These are phyloP conservation scores for Otocyon megalotis DNA, from an alignment of 2,113 vertebrate genomes.

Conservation along the genomic window DNA sequence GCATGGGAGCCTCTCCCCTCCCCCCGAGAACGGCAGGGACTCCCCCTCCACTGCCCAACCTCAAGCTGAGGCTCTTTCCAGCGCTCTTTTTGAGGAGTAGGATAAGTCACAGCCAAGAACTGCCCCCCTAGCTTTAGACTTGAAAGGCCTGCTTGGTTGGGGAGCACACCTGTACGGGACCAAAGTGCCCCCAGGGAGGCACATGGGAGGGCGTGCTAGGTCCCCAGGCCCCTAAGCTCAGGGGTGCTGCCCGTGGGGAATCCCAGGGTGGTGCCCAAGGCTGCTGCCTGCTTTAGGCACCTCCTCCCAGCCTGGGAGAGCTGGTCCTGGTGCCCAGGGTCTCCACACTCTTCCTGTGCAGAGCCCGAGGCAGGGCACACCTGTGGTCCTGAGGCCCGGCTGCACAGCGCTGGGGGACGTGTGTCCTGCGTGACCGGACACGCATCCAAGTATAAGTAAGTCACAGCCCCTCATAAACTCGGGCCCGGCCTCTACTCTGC, in stretches of 20 bases:
- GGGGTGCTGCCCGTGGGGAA: not conserved
- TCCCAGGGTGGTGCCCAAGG: not conserved
- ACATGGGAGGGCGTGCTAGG: rapidly evolving
- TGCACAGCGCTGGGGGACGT: not conserved
- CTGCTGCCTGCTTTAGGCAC: not conserved
- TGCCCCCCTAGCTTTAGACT: not conserved
- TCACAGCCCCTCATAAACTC: not conserved
- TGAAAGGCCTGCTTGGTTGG: not conserved
- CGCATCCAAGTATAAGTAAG: not conserved
- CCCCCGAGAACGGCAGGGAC: not conserved
- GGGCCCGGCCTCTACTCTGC: not conserved
- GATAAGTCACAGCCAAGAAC: not conserved
- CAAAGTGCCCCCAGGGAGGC: too few species aligned
- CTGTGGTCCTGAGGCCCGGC: not conserved
- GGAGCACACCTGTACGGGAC: not conserved
- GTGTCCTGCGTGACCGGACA: not conserved
- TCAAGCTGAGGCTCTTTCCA: not conserved
- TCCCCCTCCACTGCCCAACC: too few species aligned
- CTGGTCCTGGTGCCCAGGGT: not conserved
- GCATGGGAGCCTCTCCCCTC: not conserved
- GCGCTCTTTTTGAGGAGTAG: not conserved
- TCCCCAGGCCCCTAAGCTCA: not conserved
- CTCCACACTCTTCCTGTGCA: not conserved
- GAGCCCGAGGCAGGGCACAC: not conserved
- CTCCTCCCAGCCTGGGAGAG: too few species aligned